Base-by-base conservation (phyloP, 2,797 vertebrate genomes). In the Tragopan temminckii region DNA sequence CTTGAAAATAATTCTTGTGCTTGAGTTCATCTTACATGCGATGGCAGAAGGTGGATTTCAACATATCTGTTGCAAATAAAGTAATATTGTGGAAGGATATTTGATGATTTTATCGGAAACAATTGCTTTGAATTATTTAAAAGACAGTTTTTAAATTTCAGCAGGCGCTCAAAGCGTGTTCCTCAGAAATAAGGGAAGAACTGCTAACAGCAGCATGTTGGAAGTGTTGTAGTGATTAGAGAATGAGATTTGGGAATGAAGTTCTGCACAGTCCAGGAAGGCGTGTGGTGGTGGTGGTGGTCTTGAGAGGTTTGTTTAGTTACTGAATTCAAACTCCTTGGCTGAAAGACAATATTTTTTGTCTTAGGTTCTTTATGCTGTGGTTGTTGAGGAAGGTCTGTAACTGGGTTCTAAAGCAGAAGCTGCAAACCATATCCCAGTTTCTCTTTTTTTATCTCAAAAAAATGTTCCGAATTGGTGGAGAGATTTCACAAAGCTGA, bases 251-350 rank as follows among this genome's bases (percentile, higher is more conserved):
- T 55, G 77, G 81, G 61, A 63, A 21, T n/a, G 5, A 48, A 63
- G 58, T 27, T 62, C 33, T 85, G 88, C 76, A 66, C 70, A 78
- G 89, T 10, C 55, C 79, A 85, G 95, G 69, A 62, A 78, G 62
- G 38, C 55, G 78, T 50, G 52, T 11, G 8, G 33, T 76, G 13
- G 50, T 75, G 13, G 23, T 62, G 45, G 77, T 7, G 5, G 42
- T 77, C 77, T 17, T 52, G 79, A 85, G 82, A 83, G 46, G 35
- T 61, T 92, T 78, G n/a, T 58, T 74, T 78, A 87, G 82, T 42
- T 42, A 31, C 15, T 31, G 38, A 42, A 63, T 63, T 42, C 27
- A 31, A 52, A 55, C 58, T 62, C 23, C 50, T 59, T 43, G 46
- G 9, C 40, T 86, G 79, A 72, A 92, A 94, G 27, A 5, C n/a